Conservation (phyloP, 2,797 vertebrate species). For the Malacoctenus gilli region DNA sequence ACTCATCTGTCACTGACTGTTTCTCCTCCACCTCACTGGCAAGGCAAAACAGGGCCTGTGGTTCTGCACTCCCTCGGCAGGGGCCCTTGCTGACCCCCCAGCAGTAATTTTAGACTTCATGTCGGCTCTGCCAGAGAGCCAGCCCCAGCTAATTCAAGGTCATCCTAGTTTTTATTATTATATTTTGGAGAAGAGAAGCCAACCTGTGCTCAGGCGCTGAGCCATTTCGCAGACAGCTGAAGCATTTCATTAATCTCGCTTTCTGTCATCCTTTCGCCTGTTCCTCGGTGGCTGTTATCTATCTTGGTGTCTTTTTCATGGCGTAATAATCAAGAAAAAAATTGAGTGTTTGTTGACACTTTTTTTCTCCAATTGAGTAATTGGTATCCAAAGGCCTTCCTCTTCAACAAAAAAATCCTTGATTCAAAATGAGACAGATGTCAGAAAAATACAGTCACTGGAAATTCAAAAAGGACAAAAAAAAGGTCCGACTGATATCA, state of each 20-base stretch:
- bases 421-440: no score
- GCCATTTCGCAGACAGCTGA: slow-evolving; percentile 47
- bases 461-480: slow-evolving; percentile 29
- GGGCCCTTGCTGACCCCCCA: slow-evolving; percentile 75
- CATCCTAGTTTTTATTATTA: slow-evolving; percentile 70
- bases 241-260: slow-evolving; percentile 33
- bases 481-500: slow-evolving; percentile 19
- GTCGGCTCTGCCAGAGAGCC: slow-evolving; percentile 72
- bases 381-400: slow-evolving; percentile 9
- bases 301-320: slow-evolving; percentile 17
- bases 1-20: slow-evolving; percentile 72
- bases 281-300: slow-evolving; percentile 36
- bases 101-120: slow-evolving; percentile 84
- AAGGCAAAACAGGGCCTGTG: slow-evolving; percentile 62
- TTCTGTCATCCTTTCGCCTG: slow-evolving; percentile 41
- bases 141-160: slow-evolving; percentile 79
- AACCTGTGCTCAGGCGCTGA: slow-evolving; percentile 53
- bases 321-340: slow-evolving; percentile 31
- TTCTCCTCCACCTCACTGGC: slow-evolving; percentile 72
- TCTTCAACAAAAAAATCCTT: no score
- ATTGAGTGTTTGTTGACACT: no score
- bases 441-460: not conserved
- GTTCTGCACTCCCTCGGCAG: slow-evolving; percentile 68
- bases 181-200: slow-evolving; percentile 61
- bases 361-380: slow-evolving; percentile 31